phyloP scores from a whole-genome alignment of 2,113 vertebrate genomes.

The Ancistrus triradiatus region DNA sequence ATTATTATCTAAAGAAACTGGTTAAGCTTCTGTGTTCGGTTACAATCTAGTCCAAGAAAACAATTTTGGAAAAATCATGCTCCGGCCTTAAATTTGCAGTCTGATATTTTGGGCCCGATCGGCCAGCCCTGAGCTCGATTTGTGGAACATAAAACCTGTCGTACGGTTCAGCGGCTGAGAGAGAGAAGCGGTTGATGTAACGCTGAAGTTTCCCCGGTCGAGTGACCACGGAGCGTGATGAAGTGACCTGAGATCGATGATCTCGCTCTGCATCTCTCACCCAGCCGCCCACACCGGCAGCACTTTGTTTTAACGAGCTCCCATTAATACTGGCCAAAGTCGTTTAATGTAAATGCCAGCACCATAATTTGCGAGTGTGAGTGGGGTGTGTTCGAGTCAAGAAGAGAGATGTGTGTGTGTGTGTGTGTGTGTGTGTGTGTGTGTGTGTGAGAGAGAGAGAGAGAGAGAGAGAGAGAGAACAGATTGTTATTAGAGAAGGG shows the following conservation, averaged over 20 bases:
- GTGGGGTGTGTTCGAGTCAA: constrained; percentile 5
- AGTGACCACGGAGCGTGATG: not conserved
- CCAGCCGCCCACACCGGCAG: not conserved
- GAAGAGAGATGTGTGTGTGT: constrained; percentile 4
- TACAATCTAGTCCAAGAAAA: too few relatives aligned
- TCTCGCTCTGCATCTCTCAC: not conserved
- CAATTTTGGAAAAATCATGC: too few relatives aligned
- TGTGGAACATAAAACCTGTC: too few relatives aligned
- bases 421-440: too few relatives aligned
- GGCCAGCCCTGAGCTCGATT: too few relatives aligned
- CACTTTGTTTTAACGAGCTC: constrained; percentile 23
- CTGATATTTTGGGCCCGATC: too few relatives aligned
- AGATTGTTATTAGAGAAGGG: not conserved
- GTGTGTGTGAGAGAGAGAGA: too few relatives aligned
- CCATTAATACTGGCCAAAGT: constrained; percentile 29
- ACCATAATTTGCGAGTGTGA: constrained; percentile 9
- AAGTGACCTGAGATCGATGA: not conserved
- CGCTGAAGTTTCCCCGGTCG: not conserved
- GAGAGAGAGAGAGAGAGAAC: not conserved
- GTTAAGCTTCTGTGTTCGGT: too few relatives aligned
- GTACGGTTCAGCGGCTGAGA: too few relatives aligned
- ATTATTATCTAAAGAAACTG: too few relatives aligned
- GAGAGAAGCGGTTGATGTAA: not conserved
- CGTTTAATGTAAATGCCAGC: constrained; percentile 30
- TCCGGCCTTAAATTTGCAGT: too few relatives aligned